These are phyloP conservation scores for Anoplolepis gracilipes DNA, from an alignment of 1,140 invertebrate genomes.

Conservation along the genomic window DNA sequence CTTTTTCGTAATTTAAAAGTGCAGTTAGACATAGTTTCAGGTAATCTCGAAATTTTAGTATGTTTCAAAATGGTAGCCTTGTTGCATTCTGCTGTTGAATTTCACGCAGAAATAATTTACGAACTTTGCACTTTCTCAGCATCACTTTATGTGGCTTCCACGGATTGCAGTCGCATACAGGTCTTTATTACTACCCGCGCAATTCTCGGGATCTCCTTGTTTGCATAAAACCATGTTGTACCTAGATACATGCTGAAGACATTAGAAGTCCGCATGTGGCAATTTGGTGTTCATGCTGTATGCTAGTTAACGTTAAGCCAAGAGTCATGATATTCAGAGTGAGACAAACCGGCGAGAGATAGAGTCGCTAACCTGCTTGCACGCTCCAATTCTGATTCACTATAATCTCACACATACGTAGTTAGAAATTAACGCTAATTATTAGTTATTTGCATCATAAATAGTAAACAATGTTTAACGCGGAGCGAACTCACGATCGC, in stretches of 20 bases:
- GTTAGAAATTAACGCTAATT: constrained; percentile 29
- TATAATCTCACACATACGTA: constrained; percentile 32
- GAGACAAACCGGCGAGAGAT: background rate
- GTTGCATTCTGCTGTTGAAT: constrained; percentile 15
- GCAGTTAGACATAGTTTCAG: background rate
- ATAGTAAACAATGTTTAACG: constrained; percentile 19
- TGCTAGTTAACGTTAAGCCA: constrained; percentile 52
- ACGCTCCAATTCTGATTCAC: constrained; percentile 31
- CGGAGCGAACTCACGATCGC: background rate
- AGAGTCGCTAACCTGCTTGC: constrained; percentile 18
- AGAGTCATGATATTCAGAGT: constrained; percentile 29
- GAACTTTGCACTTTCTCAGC: background rate
- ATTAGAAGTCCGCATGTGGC: constrained; percentile 50
- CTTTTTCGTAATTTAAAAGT: constrained; percentile 23
- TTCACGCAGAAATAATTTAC: constrained; percentile 36
- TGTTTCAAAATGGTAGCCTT: background rate
- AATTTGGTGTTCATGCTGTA: constrained; percentile 38
- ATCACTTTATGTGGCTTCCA: constrained; percentile 1
- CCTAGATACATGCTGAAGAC: constrained; percentile 15
- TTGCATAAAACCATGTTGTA: constrained; percentile 52
- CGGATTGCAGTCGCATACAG: background rate
- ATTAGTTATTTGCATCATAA: background rate
- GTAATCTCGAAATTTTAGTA: constrained; percentile 15
- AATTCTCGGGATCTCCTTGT: constrained; percentile 32
- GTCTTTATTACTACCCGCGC: constrained; percentile 47